A percentile compares a stretch with the other conserved stretches of the same genome.
Evolutionary conservation across 2,113 vertebrate species (phyloP).

Genomic region (Rhabdornis inornatus): DNA sequence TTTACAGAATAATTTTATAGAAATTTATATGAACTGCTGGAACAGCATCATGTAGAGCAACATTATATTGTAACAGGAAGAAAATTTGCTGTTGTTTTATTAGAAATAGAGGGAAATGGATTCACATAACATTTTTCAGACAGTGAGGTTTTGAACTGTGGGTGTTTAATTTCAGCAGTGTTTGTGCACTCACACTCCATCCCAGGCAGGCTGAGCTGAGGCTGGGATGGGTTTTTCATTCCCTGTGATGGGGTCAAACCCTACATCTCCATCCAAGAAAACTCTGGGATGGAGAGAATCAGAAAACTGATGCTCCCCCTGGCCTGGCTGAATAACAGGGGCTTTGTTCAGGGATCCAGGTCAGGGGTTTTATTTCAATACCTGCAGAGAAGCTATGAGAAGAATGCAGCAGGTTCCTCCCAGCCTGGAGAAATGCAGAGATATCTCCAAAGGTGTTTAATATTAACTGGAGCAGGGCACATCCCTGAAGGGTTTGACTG

Average conservation of each 20-base stretch:
- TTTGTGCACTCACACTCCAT: neutral
- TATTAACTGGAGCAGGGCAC: neutral
- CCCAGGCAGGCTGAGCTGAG: neutral
- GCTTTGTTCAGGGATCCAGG: slow-evolving; percentile 27
- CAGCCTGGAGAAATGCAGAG: neutral
- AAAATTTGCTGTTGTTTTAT: neutral
- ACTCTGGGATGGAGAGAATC: neutral
- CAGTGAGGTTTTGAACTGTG: neutral
- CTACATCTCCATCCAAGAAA: fast-evolving
- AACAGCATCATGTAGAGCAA: neutral
- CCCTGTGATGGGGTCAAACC: neutral
- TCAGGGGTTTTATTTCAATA: slow-evolving; percentile 8
- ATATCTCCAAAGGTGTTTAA: neutral
- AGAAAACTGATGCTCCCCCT: neutral
- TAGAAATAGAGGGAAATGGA: neutral
- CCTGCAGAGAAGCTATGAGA: slow-evolving; percentile 22
- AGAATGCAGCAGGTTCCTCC: slow-evolving; percentile 32
- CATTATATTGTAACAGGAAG: neutral
- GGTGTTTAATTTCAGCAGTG: neutral
- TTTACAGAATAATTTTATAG: neutral
- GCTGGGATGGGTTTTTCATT: neutral
- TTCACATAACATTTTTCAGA: neutral
- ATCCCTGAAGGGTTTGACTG: neutral
- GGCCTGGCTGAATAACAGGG: neutral
- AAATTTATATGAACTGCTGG: neutral